Conservation (phyloP, 2,888 invertebrate genomes). For the Neoitamus cyanurus region DNA sequence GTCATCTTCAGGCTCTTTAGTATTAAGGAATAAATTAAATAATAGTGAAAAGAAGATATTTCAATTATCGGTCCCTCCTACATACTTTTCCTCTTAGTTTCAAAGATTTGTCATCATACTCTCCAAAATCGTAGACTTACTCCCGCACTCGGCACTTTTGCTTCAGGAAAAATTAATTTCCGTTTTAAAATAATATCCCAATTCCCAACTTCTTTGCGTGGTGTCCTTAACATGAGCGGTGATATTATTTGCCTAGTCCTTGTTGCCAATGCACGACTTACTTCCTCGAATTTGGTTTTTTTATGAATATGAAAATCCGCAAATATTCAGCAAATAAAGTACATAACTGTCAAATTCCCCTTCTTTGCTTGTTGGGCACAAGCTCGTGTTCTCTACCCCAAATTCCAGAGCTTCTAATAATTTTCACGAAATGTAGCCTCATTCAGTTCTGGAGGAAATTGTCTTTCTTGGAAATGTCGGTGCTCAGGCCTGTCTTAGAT, state of each 20-base stretch:
- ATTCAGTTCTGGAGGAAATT: background rate
- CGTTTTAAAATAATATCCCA: too few relatives aligned
- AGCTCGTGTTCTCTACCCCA: background rate
- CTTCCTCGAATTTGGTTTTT: background rate
- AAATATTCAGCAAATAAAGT: background rate
- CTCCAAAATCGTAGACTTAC: too few relatives aligned
- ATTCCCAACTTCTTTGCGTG: too few relatives aligned
- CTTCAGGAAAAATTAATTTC: too few relatives aligned
- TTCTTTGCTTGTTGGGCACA: background rate
- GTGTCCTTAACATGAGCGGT: too few relatives aligned
- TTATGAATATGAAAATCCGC: background rate
- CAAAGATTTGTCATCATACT: too few relatives aligned
- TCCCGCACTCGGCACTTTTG: too few relatives aligned
- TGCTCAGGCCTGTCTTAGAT: background rate
- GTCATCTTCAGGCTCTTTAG: too few relatives aligned
- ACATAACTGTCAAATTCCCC: background rate
- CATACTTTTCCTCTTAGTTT: too few relatives aligned
- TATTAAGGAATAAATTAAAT: too few relatives aligned
- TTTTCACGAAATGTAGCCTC: background rate
- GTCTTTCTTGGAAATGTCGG: background rate
- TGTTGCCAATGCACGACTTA: background rate
- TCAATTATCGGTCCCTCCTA: too few relatives aligned
- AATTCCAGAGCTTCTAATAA: background rate
- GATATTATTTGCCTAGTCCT: background rate
- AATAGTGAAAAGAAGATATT: too few relatives aligned